Evolutionary conservation across 2,113 vertebrate species (phyloP), one percentile per base, ranked within the genome.

Genomic region (Xyrauchen texanus): DNA sequence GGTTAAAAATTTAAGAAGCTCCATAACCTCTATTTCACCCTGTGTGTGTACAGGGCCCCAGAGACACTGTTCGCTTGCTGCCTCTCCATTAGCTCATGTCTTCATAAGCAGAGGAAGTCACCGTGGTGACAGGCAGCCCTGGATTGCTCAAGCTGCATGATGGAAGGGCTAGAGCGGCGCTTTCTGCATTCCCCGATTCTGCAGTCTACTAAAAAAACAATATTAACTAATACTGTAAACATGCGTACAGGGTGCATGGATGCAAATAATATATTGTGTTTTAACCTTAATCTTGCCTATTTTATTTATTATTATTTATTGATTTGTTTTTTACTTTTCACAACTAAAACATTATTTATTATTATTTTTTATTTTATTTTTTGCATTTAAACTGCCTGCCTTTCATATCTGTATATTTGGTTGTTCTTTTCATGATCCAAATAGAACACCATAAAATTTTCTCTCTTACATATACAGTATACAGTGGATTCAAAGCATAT

Each of bases 21-120:
- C 93, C 81, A 88, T 96, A 96, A 97, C 96, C 97, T 96, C 93
- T 86, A 90, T 92, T 95, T 98, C 97, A 97, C 93, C 94, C 94
- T 94, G 88, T 90, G 94, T 88, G 84, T 88, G 94, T 93, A 91
- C 87, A 92, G n/a, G 88, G 90, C 91, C 90, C 93, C 91, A 88
- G 90, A 94, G 93, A 92, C 90, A 89, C 77, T 74, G 88, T 94
- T 53, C 47, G 61, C 91, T 91, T 83, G 76, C 68, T 91, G 84
- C 87, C 86, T 87, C 91, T 88, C 93, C 93, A 94, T 94, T 94
- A 94, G 93, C 92, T 94, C 89, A 91, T 94, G 93, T 93, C 91
- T 93, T 92, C 91, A 91, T 90, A 92, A 93, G 93, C 88, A 83
- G 91, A 92, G 90, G 92, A 94, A 91, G 91, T 93, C 92, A 90